Evolutionary conservation across 2,797 vertebrate species (phyloP), one percentile per base, ranked within the genome.

Genomic region (Sphaeramia orbicularis): DNA sequence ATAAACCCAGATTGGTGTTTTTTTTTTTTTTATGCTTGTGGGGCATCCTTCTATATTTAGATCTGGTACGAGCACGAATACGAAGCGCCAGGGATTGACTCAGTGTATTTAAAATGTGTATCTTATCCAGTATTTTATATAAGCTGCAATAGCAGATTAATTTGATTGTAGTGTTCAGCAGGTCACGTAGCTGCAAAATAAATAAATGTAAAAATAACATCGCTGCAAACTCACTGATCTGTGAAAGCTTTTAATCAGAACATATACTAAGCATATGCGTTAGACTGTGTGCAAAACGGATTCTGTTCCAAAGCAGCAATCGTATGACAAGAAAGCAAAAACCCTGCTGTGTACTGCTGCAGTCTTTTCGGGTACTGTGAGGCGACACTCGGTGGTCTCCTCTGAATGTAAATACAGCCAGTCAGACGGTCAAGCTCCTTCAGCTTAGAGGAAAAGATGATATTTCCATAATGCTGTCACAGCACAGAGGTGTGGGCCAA

Each of bases 381-480:
- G 49, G 76, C 55, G 54, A 78, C 77, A 76, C 77, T 1, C 1
- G 54, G 41, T 24, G 73, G 38, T 52, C 81, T 79, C 43, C 75
- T 62, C 57, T 84, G 91, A 88, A 91, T 92, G 76, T 88, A 82
- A 91, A 92, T 88, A 74, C 53, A 61, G 54, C 37, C 79, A 67
- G 73, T 84, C 71, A 76, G 76, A 71, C 52, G 80, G 89, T 89
- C 85, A 80, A 78, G 84, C 86, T 84, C 65, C 73, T 86, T 71
- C 65, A 80, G 74, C 84, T 74, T 63, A 7, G 24, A 68, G 65
- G 71, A 78, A 84, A 74, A 83, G 63, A 86, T 85, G 59, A 86
- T 86, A 93, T 93, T 92, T 92, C 81, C 87, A 89, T 91, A 92
- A 89, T 87, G 85, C 87, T 83, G 87, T 91, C 81, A 81, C 82